phyloP scores from a whole-genome alignment of 1,140 invertebrate genomes.

The Rhopalosiphum padi region DNA sequence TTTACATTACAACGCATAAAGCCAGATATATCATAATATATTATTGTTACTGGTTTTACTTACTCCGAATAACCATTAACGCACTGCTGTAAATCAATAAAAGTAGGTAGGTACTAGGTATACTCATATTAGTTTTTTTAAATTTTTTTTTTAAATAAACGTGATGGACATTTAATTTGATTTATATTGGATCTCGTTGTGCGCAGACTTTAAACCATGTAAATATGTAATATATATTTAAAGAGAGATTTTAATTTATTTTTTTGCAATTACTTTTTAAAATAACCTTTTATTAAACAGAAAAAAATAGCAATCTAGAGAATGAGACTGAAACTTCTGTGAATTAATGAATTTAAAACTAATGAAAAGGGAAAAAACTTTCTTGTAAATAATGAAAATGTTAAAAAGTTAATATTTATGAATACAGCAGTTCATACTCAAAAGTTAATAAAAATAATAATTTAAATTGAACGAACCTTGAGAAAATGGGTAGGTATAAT shows the following conservation, averaged over 20 bases:
- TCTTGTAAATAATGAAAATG: slow-evolving; percentile 22
- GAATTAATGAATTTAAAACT: slow-evolving; percentile 26
- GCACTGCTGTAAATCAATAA: not conserved
- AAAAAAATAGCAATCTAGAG: not conserved
- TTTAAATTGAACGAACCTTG: not conserved
- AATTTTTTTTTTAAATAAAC: not conserved
- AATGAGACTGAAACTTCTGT: not conserved
- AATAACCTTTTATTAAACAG: not conserved
- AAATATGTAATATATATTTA: not conserved
- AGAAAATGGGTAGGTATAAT: not conserved
- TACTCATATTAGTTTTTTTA: not conserved
- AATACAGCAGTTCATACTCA: not conserved
- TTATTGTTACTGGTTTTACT: not conserved
- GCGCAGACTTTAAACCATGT: not conserved
- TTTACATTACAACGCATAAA: not conserved
- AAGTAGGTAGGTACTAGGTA: not conserved
- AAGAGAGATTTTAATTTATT: slow-evolving; percentile 4
- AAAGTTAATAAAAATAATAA: slow-evolving; percentile 18
- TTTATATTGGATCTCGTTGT: not conserved
- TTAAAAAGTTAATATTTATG: not conserved
- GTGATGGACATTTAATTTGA: not conserved
- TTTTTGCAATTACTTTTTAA: not conserved
- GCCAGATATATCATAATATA: too few relatives aligned
- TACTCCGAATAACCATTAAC: not conserved
- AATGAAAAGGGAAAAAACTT: slow-evolving; percentile 37